Conservation (phyloP, 2,797 vertebrate genomes). For the Dicrostonyx torquatus region DNA sequence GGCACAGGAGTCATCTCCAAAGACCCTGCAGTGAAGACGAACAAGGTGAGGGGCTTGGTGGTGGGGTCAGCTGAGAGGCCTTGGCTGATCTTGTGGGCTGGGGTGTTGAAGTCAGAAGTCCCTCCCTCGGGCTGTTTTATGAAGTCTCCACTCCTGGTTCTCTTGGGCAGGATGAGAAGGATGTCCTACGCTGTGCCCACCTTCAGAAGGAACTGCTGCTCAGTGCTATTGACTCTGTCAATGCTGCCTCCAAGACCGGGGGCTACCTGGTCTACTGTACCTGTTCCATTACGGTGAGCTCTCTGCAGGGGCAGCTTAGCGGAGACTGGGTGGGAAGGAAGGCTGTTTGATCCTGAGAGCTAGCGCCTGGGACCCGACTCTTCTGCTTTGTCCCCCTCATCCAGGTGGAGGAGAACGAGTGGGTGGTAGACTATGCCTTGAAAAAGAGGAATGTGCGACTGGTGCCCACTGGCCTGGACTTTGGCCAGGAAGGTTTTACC, state of each 20-base stretch:
- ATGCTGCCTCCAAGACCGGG: constrained; percentile 92
- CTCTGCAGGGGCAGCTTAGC: too few species aligned
- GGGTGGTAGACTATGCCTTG: constrained; percentile 98
- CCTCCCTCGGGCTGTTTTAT: background rate
- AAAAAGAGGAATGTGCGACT: constrained; percentile 97
- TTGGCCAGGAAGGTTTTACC: constrained; percentile 97
- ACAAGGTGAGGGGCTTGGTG: constrained; percentile 87
- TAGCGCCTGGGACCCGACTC: background rate
- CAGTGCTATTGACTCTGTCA: constrained; percentile 96
- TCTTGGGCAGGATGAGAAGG: constrained; percentile 90
- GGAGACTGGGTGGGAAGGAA: too few species aligned
- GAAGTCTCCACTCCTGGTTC: background rate
- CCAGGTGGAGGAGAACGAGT: constrained; percentile 98
- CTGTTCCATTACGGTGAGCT: constrained; percentile 94
- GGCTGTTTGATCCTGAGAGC: fast-evolving
- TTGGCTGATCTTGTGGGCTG: background rate
- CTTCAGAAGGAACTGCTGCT: constrained; percentile 97
- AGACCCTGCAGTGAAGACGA: constrained; percentile 97
- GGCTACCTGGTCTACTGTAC: constrained; percentile 98
- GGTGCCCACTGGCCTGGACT: constrained; percentile 96
- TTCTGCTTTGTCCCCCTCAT: background rate
- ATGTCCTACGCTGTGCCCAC: constrained; percentile 94
- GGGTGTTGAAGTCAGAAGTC: background rate
- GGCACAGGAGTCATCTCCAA: constrained; percentile 98
- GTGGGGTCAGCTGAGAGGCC: background rate